phyloP scores from a whole-genome alignment of 2,797 vertebrate genomes.

The Saxicola maurus region DNA sequence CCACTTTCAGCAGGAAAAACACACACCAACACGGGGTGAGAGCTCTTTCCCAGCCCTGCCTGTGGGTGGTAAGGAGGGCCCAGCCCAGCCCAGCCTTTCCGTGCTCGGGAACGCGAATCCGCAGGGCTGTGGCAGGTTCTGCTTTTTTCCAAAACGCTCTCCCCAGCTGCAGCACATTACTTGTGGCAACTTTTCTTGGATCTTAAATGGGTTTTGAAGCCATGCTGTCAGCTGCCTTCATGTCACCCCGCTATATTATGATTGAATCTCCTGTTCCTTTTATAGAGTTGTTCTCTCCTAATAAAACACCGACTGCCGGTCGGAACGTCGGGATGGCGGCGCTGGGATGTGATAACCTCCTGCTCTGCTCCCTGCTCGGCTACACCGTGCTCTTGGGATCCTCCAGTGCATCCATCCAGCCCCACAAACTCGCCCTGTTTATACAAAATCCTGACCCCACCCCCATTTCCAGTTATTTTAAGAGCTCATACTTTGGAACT shows the following conservation, averaged over 20 bases:
- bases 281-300: slow-evolving; percentile 84
- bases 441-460: slow-evolving; percentile 56
- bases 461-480: slow-evolving; percentile 69
- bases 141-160: slow-evolving; percentile 61
- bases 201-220: slow-evolving; percentile 76
- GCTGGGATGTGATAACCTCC: slow-evolving; percentile 50
- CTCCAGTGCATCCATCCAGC: neutral
- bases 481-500: slow-evolving; percentile 68
- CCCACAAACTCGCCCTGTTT: slow-evolving; percentile 31
- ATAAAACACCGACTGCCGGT: slow-evolving; percentile 76
- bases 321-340: slow-evolving; percentile 59
- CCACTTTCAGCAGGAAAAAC: slow-evolving; percentile 32
- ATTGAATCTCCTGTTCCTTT: slow-evolving; percentile 81
- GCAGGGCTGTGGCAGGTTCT: slow-evolving; percentile 57
- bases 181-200: slow-evolving; percentile 69
- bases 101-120: slow-evolving; percentile 35
- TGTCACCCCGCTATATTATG: slow-evolving; percentile 71
- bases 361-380: slow-evolving; percentile 22
- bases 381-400: slow-evolving; percentile 27
- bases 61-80: slow-evolving; percentile 31
- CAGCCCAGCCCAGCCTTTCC: neutral
- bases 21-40: neutral
- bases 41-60: neutral
- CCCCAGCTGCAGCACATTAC: slow-evolving; percentile 74
- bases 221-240: slow-evolving; percentile 75